Conservation (phyloP, 2,888 invertebrate genomes). For the Morpho helenor region DNA sequence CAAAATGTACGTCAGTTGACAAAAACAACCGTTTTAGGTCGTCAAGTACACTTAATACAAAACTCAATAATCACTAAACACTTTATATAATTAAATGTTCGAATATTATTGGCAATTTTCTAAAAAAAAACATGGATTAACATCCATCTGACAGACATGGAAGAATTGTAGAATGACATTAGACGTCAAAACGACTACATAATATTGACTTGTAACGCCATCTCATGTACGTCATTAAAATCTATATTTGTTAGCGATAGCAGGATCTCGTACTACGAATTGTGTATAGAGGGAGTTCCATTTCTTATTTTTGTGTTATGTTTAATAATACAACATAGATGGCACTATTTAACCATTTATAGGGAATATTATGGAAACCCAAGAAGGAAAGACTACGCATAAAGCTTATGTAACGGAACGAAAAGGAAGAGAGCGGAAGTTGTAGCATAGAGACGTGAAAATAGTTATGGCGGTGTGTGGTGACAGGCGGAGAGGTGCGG, state of each 20-base stretch:
- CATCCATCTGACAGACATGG: constrained; percentile 7
- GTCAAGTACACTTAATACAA: constrained; percentile 25
- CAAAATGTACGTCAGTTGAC: constrained; percentile 22
- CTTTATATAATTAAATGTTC: background rate
- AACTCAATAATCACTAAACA: constrained; percentile 25
- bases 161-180: constrained; percentile 13
- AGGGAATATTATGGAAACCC: too few species aligned
- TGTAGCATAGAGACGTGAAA: too few species aligned
- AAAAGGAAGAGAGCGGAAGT: too few species aligned
- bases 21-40: constrained; percentile 18
- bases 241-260: background rate
- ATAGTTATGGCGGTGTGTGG: too few species aligned
- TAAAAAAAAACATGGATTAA: constrained; percentile 25
- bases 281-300: constrained; percentile 1
- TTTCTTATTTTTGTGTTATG: too few species aligned
- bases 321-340: too few species aligned
- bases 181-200: constrained; percentile 22
- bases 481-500: too few species aligned
- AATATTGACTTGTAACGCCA: constrained; percentile 38
- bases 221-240: constrained; percentile 34
- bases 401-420: too few species aligned
- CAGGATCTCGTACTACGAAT: background rate
- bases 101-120: constrained; percentile 18
- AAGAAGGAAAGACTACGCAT: too few species aligned
- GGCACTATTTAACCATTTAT: too few species aligned